phyloP scores from a whole-genome alignment of 2,888 invertebrate species.

The Aelia acuminata region DNA sequence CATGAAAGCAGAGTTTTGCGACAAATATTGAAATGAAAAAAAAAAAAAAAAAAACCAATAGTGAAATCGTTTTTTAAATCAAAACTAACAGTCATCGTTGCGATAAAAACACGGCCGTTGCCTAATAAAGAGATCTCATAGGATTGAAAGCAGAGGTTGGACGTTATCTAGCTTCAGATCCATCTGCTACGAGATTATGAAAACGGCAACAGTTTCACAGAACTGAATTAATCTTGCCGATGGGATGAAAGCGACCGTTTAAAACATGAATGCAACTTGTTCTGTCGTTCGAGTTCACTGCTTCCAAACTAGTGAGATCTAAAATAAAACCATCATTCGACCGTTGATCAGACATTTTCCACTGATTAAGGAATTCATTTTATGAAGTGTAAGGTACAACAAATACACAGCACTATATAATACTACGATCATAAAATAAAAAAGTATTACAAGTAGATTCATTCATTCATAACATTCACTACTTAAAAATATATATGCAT shows the following conservation, averaged over 20 bases:
- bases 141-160: neutral
- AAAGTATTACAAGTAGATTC: too few relatives aligned
- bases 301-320: neutral
- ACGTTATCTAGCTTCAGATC: constrained; percentile 19
- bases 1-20: neutral
- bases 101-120: neutral
- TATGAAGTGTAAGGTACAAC: too few relatives aligned
- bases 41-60: neutral
- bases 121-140: constrained; percentile 19
- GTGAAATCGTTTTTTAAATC: neutral
- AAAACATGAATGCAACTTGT: neutral
- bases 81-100: neutral
- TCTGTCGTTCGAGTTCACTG: neutral
- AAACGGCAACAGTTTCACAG: constrained; percentile 37
- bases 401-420: too few relatives aligned
- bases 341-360: too few relatives aligned
- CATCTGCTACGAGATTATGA: constrained; percentile 5
- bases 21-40: neutral
- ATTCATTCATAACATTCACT: too few relatives aligned
- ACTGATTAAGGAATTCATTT: too few relatives aligned
- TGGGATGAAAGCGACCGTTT: neutral
- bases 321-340: too few relatives aligned
- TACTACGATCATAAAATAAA: too few relatives aligned
- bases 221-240: neutral
- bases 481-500: too few relatives aligned